A percentile compares a stretch with the other conserved stretches of the same genome.
Conservation (phyloP, 1,140 invertebrate genomes). For the Camponotus pennsylvanicus region DNA sequence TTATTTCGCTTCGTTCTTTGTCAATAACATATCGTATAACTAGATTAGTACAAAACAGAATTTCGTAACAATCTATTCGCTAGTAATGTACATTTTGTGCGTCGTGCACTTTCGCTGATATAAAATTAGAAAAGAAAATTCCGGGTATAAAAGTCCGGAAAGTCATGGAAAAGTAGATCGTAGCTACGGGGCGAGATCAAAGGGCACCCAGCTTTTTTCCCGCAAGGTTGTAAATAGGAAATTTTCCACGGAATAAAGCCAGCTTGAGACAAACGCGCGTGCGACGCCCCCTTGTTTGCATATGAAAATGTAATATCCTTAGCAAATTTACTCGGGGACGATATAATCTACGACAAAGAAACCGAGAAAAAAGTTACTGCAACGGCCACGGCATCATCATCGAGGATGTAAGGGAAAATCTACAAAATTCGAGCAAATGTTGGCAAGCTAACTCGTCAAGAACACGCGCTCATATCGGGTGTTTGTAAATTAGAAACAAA, state of each 20-base stretch:
- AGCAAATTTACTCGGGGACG: constrained; percentile 64
- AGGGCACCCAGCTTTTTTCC: constrained; percentile 36
- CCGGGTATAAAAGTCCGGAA: constrained; percentile 5
- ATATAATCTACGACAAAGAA: constrained; percentile 56
- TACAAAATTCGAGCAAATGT: not conserved
- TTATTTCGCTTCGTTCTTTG: not conserved
- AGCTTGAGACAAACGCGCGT: constrained; percentile 56
- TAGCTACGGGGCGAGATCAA: constrained; percentile 49
- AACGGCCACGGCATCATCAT: constrained; percentile 43
- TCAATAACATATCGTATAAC: not conserved
- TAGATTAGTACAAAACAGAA: constrained; percentile 2
- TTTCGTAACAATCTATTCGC: not conserved
- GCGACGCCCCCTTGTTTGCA: constrained; percentile 50
- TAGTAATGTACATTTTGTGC: not conserved
- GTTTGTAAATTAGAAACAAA: not conserved
- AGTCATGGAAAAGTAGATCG: constrained; percentile 51
- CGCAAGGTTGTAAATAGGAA: constrained; percentile 57
- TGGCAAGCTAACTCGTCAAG: not conserved
- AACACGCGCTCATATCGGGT: not conserved
- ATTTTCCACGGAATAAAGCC: constrained; percentile 64
- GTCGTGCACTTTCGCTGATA: not conserved
- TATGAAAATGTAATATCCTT: constrained; percentile 71
- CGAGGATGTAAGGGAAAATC: constrained; percentile 23
- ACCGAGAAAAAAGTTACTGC: constrained; percentile 43
- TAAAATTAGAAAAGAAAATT: constrained; percentile 58